Percentiles rank a stretch among this genome's conserved stretches.
Evolutionary conservation across 1,140 invertebrate species (phyloP).

Genomic region (Probaryconus sp.): DNA sequence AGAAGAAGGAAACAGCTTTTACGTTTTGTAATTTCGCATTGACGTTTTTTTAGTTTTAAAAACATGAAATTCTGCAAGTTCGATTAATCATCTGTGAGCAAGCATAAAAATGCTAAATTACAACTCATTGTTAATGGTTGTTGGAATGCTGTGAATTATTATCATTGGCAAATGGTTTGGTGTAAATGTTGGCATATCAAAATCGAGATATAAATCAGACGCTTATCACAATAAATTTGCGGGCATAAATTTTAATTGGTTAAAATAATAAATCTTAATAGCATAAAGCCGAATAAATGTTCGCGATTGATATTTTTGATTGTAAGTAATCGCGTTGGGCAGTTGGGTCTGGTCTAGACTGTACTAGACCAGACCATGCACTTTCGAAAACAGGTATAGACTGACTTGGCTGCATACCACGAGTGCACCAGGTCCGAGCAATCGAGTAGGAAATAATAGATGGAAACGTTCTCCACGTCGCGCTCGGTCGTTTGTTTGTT

Average conservation of each 20-base stretch:
- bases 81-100: too few relatives aligned
- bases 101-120: too few relatives aligned
- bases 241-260: slow-evolving; percentile 39
- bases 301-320: slow-evolving; percentile 34
- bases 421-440: slow-evolving; percentile 19
- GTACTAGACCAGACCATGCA: slow-evolving; percentile 40
- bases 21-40: too few relatives aligned
- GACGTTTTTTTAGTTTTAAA: too few relatives aligned
- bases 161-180: slow-evolving; percentile 7
- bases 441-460: slow-evolving; percentile 20
- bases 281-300: slow-evolving; percentile 28
- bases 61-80: too few relatives aligned
- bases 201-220: slow-evolving; percentile 28
- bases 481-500: slow-evolving; percentile 12
- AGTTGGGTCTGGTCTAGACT: slow-evolving; percentile 20
- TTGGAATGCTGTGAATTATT: slow-evolving; percentile 21
- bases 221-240: slow-evolving; percentile 42
- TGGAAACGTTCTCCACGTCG: slow-evolving; percentile 24
- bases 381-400: slow-evolving; percentile 51
- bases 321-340: slow-evolving; percentile 4
- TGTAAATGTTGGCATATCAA: slow-evolving; percentile 4
- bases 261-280: slow-evolving; percentile 48
- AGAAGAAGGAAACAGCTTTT: too few relatives aligned
- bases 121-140: neutral
- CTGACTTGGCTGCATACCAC: slow-evolving; percentile 28